Percentiles rank a stretch among this genome's conserved stretches.
phyloP scores from a whole-genome alignment of 1,140 invertebrate species.

The Pogonomyrmex californicus region DNA sequence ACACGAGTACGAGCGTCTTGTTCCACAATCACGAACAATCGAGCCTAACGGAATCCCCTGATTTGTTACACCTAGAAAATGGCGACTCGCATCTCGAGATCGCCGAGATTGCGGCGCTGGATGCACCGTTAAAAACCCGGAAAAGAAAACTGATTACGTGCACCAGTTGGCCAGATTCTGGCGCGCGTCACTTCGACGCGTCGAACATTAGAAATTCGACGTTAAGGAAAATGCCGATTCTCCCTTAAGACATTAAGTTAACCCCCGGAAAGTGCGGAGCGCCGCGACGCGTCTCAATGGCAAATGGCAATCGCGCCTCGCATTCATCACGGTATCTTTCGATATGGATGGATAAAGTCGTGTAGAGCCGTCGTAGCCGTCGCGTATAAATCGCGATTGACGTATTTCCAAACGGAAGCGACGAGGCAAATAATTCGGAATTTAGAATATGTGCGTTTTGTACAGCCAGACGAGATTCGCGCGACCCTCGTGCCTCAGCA shows the following conservation, averaged over 20 bases:
- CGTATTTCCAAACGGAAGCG: slow-evolving; percentile 17
- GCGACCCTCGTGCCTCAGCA: slow-evolving; percentile 82
- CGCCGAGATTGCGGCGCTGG: background rate
- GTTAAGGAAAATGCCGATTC: slow-evolving; percentile 2
- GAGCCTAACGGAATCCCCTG: slow-evolving; percentile 34
- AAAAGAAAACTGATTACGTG: background rate
- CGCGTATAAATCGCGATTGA: background rate
- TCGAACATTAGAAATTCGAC: background rate
- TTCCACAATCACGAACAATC: slow-evolving; percentile 5
- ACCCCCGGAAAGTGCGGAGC: background rate
- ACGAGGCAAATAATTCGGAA: slow-evolving; percentile 31
- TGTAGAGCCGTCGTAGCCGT: slow-evolving; percentile 36
- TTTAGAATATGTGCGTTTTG: slow-evolving; percentile 86
- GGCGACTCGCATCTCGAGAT: background rate
- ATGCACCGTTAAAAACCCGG: slow-evolving; percentile 6
- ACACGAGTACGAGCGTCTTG: slow-evolving; percentile 25
- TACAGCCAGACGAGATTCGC: slow-evolving; percentile 84
- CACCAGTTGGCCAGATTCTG: background rate
- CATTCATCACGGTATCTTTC: slow-evolving; percentile 31
- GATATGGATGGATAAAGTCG: slow-evolving; percentile 53
- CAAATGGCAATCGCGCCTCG: slow-evolving; percentile 3
- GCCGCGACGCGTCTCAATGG: background rate
- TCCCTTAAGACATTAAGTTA: slow-evolving; percentile 12
- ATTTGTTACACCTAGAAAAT: slow-evolving; percentile 38
- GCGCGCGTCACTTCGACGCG: background rate